Evolutionary conservation across 2,113 vertebrate species (phyloP).

Genomic region (Brienomyrus brachyistius): DNA sequence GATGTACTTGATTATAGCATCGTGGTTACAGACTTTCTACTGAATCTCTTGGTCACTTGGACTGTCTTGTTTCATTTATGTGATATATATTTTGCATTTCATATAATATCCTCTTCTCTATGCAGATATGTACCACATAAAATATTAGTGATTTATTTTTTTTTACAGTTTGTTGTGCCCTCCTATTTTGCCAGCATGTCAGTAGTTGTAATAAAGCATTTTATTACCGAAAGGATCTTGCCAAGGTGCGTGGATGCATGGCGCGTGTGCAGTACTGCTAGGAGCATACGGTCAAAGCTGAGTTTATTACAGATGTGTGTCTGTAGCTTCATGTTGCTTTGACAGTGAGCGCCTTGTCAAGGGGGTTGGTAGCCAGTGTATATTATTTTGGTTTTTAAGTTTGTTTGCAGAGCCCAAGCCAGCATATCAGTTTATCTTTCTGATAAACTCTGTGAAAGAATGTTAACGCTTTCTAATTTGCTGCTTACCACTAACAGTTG

Average conservation of each 20-base stretch:
- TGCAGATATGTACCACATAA: conserved; percentile 11
- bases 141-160: background rate
- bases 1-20: background rate
- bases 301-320: background rate
- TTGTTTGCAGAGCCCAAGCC: background rate
- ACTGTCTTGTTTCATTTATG: background rate
- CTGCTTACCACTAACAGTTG: background rate
- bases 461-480: background rate
- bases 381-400: background rate
- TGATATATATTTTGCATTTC: background rate
- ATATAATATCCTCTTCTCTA: background rate
- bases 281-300: background rate
- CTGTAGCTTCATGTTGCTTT: background rate
- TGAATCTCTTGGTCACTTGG: background rate
- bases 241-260: background rate
- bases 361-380: background rate
- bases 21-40: background rate
- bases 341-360: background rate
- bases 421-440: background rate
- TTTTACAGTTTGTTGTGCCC: background rate
- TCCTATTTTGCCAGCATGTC: background rate
- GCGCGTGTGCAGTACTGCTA: background rate
- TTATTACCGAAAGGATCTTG: background rate
- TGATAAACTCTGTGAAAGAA: background rate
- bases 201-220: background rate